Evolutionary conservation across 2,888 invertebrate species (phyloP), one percentile per base, ranked within the genome.

Genomic region (Myathropa florea): DNA sequence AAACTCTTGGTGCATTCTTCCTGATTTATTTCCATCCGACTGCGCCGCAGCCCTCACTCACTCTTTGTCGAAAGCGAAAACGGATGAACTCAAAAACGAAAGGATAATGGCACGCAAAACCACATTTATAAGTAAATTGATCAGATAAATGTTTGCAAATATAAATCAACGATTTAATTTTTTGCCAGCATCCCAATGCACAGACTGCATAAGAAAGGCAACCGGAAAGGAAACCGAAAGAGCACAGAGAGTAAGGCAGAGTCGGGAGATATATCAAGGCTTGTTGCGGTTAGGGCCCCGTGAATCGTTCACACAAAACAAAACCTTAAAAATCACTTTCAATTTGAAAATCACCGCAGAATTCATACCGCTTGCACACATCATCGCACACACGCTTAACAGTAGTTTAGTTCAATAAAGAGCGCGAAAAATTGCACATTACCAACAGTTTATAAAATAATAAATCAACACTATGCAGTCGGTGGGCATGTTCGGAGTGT

Each of bases 61-160:
- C 39, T 39, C 12, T 26, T n/a, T 30, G 18, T 26, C 4, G n/a
- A 55, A 55, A 53, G 18, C 60, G 21, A 59, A 76, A 76, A 63
- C 68, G 21, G 26, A 68, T 53, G 53, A 68, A 36, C 30, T 59
- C 23, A 33, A 33, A 70, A 59, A 67, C 46, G 28, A n/a, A 70
- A 36, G 28, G 28, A 70, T 57, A 79, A 82, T 76, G 75, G 78
- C 88, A 85, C 65, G 78, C 80, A 88, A 84, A 79, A 71, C 64
- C 84, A 83, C 81, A 87, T 86, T 87, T 84, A 87, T 87, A 86
- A 80, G 80, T 77, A 82, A 88, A 88, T 88, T 88, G 88, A 89
- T 88, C 88, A 88, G 88, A 88, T 88, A 88, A 82, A 88, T 85
- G 77, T 88, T 88, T 88, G 82, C 80, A 72, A 81, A 88, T 83